These are phyloP conservation scores for Odocoileus hemionus DNA, from an alignment of 2,113 vertebrate genomes.

Conservation along the genomic window DNA sequence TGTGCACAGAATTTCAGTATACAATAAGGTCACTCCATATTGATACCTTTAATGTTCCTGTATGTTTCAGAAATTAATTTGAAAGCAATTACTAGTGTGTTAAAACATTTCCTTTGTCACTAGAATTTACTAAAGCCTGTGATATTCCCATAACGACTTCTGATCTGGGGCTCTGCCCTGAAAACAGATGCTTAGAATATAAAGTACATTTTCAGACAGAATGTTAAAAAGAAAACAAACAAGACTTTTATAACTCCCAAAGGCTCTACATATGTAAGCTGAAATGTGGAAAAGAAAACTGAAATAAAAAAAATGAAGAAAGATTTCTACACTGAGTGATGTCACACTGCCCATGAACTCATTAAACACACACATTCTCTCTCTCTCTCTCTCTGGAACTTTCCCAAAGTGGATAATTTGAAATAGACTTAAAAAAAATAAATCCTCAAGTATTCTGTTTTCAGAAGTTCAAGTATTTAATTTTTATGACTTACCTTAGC, in stretches of 20 bases:
- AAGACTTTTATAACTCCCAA: not conserved
- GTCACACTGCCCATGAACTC: not conserved
- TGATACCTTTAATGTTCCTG: not conserved
- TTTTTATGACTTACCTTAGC: not conserved
- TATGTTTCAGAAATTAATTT: not conserved
- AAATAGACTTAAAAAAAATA: not conserved
- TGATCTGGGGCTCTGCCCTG: not conserved
- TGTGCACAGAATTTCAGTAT: not conserved
- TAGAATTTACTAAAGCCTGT: not conserved
- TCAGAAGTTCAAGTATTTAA: not conserved
- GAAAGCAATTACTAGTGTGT: not conserved
- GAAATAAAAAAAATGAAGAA: slow-evolving; percentile 11
- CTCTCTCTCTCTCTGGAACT: not conserved
- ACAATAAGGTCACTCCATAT: not conserved
- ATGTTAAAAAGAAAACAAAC: not conserved
- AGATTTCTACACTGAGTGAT: not conserved
- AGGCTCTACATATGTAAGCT: not conserved
- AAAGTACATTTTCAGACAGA: not conserved
- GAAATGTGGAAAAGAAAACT: not conserved
- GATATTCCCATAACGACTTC: not conserved
- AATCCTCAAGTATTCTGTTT: not conserved
- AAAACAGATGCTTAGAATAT: not conserved
- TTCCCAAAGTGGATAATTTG: not conserved
- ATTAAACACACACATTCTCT: not conserved
- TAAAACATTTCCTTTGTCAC: not conserved